Evolutionary conservation across 2,888 invertebrate species (phyloP), one percentile per base, ranked within the genome.

Genomic region (Agapostemon virescens): DNA sequence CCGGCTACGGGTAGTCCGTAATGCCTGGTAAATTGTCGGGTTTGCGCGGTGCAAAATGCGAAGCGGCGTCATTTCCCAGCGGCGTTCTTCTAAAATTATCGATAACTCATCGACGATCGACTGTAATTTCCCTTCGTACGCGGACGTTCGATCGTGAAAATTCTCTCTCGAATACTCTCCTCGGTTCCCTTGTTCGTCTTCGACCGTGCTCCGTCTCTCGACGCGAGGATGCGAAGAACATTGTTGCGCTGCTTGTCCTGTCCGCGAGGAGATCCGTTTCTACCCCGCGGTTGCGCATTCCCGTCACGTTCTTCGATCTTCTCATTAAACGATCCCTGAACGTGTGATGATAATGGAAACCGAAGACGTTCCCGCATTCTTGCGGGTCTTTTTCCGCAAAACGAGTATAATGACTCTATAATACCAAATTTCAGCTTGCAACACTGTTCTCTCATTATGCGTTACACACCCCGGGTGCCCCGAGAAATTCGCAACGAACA

Each of bases 21-120:
- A 89, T 87, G 81, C 77, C 78, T 77, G 80, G 85, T 81, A 89
- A 90, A 90, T 90, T 89, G 87, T 88, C 83, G 89, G 87, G 83
- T 89, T 81, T 74, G 82, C 71, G 55, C 86, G 79, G 74, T 75
- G 80, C 80, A 83, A 79, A 86, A 77, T 76, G 80, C 74, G 83
- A 77, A 63, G 67, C 71, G 74, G 73, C 85, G 84, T 86, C 83
- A 79, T 78, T 88, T 87, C 85, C 89, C 87, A 82, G 83, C 90
- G 86, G 87, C 88, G 82, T 88, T 89, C 89, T 89, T 90, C 87
- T 87, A 88, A 90, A 90, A 91, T 91, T 85, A 87, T 88, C 90
- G 90, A 90, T 91, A 91, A 90, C 87, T 91, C 89, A 91, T 90
- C 90, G 90, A 83, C 88, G 86, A 90, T 91, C 87, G 88, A 78